Conservation (phyloP, 2,797 vertebrate genomes). For the Ctenochaetus hawaiiensis region DNA sequence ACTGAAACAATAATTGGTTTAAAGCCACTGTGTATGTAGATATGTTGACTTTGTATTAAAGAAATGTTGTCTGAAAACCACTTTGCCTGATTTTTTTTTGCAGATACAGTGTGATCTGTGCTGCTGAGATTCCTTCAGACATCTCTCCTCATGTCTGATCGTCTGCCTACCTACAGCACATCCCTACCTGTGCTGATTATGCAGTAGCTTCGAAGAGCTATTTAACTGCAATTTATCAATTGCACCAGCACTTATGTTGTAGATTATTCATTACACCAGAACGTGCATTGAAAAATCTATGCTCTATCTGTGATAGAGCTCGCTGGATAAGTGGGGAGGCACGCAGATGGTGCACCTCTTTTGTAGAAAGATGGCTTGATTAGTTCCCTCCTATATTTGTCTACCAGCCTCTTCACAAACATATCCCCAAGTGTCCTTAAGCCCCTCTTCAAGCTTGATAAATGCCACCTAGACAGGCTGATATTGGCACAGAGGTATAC, state of each 20-base stretch:
- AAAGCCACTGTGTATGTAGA: slow-evolving; percentile 99
- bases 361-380: slow-evolving; percentile 68
- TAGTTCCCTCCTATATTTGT: slow-evolving; percentile 67
- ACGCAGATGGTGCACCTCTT: slow-evolving; percentile 55
- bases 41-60: slow-evolving; percentile 99
- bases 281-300: slow-evolving; percentile 20
- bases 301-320: slow-evolving; percentile 15
- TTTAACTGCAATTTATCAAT: slow-evolving; percentile 9
- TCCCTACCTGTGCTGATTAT: slow-evolving; percentile 20
- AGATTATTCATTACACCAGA: slow-evolving; percentile 23
- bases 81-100: slow-evolving; percentile 34
- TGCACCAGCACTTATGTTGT: slow-evolving; percentile 14
- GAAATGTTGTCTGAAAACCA: slow-evolving; percentile 94
- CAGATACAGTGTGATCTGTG: neutral
- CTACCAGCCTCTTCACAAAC: slow-evolving; percentile 66
- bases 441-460: slow-evolving; percentile 66
- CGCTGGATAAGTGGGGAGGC: slow-evolving; percentile 36
- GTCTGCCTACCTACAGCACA: neutral
- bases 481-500: slow-evolving; percentile 67
- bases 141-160: neutral
- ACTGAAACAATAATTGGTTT: slow-evolving; percentile 94
- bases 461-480: slow-evolving; percentile 70
- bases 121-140: neutral
- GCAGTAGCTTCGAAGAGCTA: slow-evolving; percentile 8
- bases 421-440: slow-evolving; percentile 56